Percentiles rank a stretch among this genome's conserved stretches.
phyloP scores from a whole-genome alignment of 2,888 invertebrate genomes.

The Mayetiola destructor region DNA sequence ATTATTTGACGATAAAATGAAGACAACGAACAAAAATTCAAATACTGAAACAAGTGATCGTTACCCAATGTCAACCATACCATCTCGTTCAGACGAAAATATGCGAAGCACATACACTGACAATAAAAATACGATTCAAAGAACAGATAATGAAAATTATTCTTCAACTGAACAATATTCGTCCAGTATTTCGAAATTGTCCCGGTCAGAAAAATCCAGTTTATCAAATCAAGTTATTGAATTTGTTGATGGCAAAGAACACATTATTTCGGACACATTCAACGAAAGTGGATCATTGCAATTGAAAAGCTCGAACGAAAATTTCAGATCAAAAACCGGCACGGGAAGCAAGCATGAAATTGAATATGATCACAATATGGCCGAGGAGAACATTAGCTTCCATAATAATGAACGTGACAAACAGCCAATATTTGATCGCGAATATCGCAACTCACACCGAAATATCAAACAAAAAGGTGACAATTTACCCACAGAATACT shows the following conservation, averaged over 20 bases:
- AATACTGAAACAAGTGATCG: not conserved
- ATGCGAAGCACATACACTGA: conserved; percentile 33
- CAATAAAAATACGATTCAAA: conserved; percentile 18
- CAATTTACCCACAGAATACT: conserved; percentile 22
- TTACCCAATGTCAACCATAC: not conserved
- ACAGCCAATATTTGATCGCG: conserved; percentile 35
- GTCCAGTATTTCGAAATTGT: not conserved
- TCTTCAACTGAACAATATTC: not conserved
- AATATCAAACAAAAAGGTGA: conserved; percentile 28
- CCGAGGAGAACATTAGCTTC: conserved; percentile 41
- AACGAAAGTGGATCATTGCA: conserved; percentile 43
- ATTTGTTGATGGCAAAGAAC: conserved; percentile 48
- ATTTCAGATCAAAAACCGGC: conserved; percentile 40
- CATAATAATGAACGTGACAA: conserved; percentile 42
- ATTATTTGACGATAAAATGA: not conserved
- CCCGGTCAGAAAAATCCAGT: not conserved
- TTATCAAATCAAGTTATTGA: conserved; percentile 1
- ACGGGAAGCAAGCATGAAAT: conserved; percentile 44
- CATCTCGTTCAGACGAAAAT: not conserved
- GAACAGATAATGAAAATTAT: conserved; percentile 19
- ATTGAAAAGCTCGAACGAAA: conserved; percentile 39
- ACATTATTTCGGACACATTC: conserved; percentile 43
- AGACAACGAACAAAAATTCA: not conserved
- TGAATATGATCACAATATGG: conserved; percentile 39
- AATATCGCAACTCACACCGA: conserved; percentile 36